Evolutionary conservation across 2,113 vertebrate species (phyloP), one percentile per base, ranked within the genome.

Genomic region (Sturnira hondurensis): DNA sequence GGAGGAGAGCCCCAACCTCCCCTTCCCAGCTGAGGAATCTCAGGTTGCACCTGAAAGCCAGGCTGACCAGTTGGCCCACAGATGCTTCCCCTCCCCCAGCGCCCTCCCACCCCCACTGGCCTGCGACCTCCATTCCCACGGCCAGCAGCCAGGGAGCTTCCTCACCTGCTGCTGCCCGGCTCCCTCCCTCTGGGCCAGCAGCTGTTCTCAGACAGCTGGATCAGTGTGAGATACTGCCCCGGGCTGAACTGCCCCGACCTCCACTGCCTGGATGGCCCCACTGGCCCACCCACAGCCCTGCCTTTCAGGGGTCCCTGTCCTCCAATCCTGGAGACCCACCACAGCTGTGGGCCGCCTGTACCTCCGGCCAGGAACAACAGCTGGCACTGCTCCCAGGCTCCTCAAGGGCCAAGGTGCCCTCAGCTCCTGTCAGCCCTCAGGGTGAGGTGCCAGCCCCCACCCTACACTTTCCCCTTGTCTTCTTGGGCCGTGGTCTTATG

Each of bases 171-270:
- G 81, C 92, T 86, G 76, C 52, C 80, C 33, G 0, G 4, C 31
- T 82, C 67, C 83, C 67, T 58, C 70, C 50, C 76, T 67, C 45
- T 94, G 5, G 36, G 87, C 47, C 10, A 7, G 85, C 96, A 97
- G 96, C 97, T 97, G 96, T 92, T 93, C 81, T 38, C 58, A n/a
- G 94, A 95, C 96, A 96, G 95, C 86, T 93, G 95, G 76, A 65
- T 77, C 54, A 1, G 24, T 33, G 47, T 17, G 17, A 52, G 90
- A 43, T 43, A 11, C 47, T 92, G 70, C 50, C 45, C 63, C 41
- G 15, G 15, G 36, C 58, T 85, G 52, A 91, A 43, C 73, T 82
- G 12, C 61, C 26, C 24, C 0, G 10, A 63, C 63, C 36, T 89
- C 61, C 33, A 31, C 58, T 78, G 93, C 54, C 77, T 41, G 31